A percentile compares a stretch with the other conserved stretches of the same genome.
Conservation (phyloP, 2,888 invertebrate genomes). For the Drosophila phalerata region DNA sequence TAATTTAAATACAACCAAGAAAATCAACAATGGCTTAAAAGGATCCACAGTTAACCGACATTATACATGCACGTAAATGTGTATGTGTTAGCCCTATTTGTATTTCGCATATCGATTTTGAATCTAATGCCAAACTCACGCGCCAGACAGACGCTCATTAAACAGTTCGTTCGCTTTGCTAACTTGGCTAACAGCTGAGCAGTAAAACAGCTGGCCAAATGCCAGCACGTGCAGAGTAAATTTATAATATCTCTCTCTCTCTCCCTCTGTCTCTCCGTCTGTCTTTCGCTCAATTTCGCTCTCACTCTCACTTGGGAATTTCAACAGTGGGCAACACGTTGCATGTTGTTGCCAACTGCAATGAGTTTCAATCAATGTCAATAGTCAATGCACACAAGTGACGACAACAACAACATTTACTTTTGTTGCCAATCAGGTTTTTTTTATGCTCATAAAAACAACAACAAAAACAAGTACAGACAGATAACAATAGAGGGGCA, state of each 20-base stretch:
- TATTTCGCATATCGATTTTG: slow-evolving; percentile 7
- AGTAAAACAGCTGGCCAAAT: slow-evolving; percentile 26
- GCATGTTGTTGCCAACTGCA: slow-evolving; percentile 47
- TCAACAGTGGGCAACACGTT: background rate
- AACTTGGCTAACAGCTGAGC: slow-evolving; percentile 34
- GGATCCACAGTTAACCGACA: slow-evolving; percentile 17
- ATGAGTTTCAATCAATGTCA: slow-evolving; percentile 71
- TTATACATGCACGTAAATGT: background rate
- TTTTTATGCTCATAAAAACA: slow-evolving; percentile 4
- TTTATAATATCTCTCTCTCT: background rate
- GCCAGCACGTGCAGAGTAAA: slow-evolving; percentile 49
- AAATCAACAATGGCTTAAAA: slow-evolving; percentile 13
- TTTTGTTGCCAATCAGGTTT: slow-evolving; percentile 48
- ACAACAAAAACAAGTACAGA: slow-evolving; percentile 14
- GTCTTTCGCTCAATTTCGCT: background rate
- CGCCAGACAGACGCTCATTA: slow-evolving; percentile 35
- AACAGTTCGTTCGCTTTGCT: slow-evolving; percentile 19
- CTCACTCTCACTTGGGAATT: background rate
- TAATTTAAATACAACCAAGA: slow-evolving; percentile 21
- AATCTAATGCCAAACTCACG: slow-evolving; percentile 59
- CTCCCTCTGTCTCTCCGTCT: background rate
- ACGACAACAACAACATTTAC: slow-evolving; percentile 25
- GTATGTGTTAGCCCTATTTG: slow-evolving; percentile 3
- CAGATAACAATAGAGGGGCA: slow-evolving; percentile 42
- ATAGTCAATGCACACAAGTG: slow-evolving; percentile 52